Evolutionary conservation across 2,113 vertebrate species (phyloP).

Genomic region (Ptychochromis oligacanthus): DNA sequence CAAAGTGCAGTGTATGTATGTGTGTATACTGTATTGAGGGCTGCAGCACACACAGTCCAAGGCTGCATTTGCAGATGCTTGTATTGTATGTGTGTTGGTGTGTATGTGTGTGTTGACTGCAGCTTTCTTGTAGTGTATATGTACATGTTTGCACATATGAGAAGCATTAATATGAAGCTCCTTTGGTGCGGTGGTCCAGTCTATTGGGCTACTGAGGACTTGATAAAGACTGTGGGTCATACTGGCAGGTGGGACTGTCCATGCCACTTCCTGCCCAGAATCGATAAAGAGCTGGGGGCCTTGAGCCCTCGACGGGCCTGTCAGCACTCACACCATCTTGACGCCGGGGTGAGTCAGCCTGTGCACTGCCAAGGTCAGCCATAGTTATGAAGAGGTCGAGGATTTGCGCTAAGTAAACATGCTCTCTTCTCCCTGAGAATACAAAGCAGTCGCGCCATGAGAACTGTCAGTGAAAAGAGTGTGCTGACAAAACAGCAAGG

Average conservation of each 20-base stretch:
- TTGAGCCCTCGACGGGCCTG: conserved; percentile 54
- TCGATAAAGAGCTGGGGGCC: conserved; percentile 68
- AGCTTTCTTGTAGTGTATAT: not conserved
- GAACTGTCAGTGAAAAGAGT: conserved; percentile 62
- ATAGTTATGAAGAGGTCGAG: conserved; percentile 71
- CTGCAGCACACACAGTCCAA: not conserved
- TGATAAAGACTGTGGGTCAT: conserved; percentile 73
- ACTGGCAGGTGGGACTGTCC: conserved; percentile 45
- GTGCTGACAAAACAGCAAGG: conserved; percentile 55
- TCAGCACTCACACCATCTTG: conserved; percentile 52
- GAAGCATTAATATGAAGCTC: conserved; percentile 50
- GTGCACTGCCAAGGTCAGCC: conserved; percentile 64
- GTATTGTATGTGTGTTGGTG: not conserved
- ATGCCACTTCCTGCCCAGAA: conserved; percentile 65
- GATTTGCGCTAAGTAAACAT: conserved; percentile 70
- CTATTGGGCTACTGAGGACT: conserved; percentile 24
- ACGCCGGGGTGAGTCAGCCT: conserved; percentile 31
- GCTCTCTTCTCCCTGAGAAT: conserved; percentile 61
- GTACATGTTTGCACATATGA: conserved; percentile 13
- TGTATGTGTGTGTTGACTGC: not conserved
- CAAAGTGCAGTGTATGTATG: conserved; percentile 4
- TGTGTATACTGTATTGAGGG: not conserved
- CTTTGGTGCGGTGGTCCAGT: conserved; percentile 31
- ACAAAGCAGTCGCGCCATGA: conserved; percentile 56
- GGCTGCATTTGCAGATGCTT: not conserved